Evolutionary conservation across 2,113 vertebrate species (phyloP).

Genomic region (Gorsachius goisagi): DNA sequence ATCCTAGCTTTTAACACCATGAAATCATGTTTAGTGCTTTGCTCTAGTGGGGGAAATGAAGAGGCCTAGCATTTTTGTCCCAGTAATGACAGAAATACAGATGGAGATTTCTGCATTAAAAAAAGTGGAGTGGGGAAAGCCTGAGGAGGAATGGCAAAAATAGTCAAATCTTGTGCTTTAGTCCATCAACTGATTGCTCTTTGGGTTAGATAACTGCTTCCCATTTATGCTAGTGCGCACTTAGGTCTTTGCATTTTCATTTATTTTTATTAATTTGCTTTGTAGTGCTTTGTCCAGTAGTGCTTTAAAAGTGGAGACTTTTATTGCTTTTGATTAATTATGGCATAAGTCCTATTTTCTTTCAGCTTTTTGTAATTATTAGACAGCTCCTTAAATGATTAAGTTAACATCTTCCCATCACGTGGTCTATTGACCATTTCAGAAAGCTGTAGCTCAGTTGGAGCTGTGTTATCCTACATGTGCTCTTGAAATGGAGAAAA

Average conservation of each 20-base stretch:
- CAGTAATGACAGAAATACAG: neutral
- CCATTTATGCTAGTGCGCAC: neutral
- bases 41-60: neutral
- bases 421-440: neutral
- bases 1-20: neutral
- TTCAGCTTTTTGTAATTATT: neutral
- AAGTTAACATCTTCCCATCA: neutral
- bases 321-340: neutral
- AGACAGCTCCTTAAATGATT: neutral
- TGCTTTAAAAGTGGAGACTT: neutral
- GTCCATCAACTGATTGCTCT: neutral
- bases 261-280: neutral
- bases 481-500: neutral
- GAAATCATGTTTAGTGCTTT: slow-evolving; percentile 4
- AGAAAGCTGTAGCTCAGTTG: neutral
- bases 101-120: neutral
- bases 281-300: neutral
- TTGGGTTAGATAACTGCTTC: neutral
- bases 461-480: neutral
- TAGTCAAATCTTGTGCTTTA: neutral
- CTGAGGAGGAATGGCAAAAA: neutral
- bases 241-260: neutral
- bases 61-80: neutral
- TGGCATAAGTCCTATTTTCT: neutral
- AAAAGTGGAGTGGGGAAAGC: neutral